Conservation (phyloP, 2,113 vertebrate genomes). For the Calonectris borealis region DNA sequence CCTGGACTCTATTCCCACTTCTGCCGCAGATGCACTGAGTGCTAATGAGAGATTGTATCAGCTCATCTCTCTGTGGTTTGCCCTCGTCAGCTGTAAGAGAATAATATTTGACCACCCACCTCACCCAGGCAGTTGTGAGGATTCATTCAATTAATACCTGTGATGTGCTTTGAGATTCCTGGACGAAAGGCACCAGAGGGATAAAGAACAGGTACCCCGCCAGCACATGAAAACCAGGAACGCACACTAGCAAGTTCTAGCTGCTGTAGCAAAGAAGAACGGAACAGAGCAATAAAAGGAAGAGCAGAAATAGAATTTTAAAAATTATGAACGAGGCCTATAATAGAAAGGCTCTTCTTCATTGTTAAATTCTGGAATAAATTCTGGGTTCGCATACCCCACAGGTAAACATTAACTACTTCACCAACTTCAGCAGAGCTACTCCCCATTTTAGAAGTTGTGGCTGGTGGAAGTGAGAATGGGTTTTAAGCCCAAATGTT, state of each 20-base stretch:
- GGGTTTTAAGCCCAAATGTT: neutral
- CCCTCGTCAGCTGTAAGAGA: neutral
- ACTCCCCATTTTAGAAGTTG: neutral
- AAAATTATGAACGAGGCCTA: neutral
- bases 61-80: neutral
- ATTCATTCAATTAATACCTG: constrained; percentile 25
- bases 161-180: constrained; percentile 27
- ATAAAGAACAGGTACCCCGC: constrained; percentile 17
- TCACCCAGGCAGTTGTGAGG: neutral
- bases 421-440: neutral
- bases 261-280: constrained; percentile 1
- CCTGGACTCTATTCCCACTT: neutral
- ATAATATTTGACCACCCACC: neutral
- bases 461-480: neutral
- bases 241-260: neutral
- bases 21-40: neutral
- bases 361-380: neutral
- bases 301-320: neutral
- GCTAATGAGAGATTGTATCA: constrained; percentile 23
- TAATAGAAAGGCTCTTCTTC: neutral
- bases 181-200: constrained; percentile 11
- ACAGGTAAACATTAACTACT: neutral
- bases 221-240: constrained; percentile 18
- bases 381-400: neutral
- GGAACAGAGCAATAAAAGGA: constrained; percentile 8